These are phyloP conservation scores for Pollicipes pollicipes DNA, from an alignment of 1,140 invertebrate genomes.

Conservation along the genomic window DNA sequence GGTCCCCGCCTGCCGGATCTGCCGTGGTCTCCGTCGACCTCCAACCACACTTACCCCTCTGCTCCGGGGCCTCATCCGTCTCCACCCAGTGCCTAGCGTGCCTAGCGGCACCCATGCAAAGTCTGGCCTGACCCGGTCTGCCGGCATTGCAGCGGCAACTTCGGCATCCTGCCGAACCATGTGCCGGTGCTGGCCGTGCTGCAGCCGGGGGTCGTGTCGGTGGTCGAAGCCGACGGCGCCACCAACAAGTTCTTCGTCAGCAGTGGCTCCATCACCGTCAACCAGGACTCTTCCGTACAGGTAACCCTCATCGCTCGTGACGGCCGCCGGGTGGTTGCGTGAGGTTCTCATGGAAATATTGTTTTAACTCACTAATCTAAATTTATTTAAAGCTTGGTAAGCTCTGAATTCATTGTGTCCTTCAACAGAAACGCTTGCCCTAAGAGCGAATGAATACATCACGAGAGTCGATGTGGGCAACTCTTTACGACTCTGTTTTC, in stretches of 20 bases:
- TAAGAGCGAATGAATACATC: background rate
- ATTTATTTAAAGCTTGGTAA: too few relatives aligned
- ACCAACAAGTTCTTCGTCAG: conserved; percentile 86
- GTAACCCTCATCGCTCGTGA: background rate
- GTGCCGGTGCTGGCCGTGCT: conserved; percentile 90
- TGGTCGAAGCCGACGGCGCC: conserved; percentile 70
- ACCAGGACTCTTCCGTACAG: conserved; percentile 71
- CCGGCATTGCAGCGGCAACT: conserved; percentile 42
- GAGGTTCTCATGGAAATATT: too few relatives aligned
- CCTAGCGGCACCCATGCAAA: too few relatives aligned
- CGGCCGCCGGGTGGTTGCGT: too few relatives aligned
- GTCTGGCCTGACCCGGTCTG: too few relatives aligned
- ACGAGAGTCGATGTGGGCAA: background rate
- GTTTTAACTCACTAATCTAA: too few relatives aligned
- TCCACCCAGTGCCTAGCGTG: too few relatives aligned
- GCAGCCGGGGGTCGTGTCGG: conserved; percentile 88
- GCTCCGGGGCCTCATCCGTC: too few relatives aligned
- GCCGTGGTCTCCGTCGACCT: too few relatives aligned
- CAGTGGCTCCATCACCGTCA: conserved; percentile 91
- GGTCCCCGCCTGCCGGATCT: too few relatives aligned
- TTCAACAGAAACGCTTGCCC: too few relatives aligned
- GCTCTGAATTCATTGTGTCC: background rate
- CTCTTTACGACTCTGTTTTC: background rate
- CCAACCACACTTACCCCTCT: too few relatives aligned
- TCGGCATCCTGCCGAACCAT: conserved; percentile 95